These are phyloP conservation scores for Drosophila bocqueti DNA, from an alignment of 1,140 invertebrate genomes.

Conservation along the genomic window DNA sequence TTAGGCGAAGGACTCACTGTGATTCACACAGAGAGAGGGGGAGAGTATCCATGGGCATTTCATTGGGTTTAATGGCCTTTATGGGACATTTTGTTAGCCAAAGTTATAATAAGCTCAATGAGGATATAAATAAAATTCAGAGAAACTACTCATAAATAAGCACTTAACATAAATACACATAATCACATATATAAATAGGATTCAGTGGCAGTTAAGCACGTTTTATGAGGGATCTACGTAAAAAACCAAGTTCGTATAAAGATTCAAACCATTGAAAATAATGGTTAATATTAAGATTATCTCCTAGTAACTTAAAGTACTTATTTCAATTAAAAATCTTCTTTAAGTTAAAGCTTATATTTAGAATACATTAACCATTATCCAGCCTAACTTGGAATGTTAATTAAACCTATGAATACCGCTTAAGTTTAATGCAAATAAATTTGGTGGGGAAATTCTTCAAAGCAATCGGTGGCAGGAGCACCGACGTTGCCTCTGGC, in stretches of 20 bases:
- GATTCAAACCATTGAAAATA: background rate
- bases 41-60: background rate
- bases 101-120: constrained; percentile 16
- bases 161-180: constrained; percentile 11
- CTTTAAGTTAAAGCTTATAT: background rate
- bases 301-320: background rate
- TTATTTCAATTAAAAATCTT: background rate
- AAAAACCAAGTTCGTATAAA: background rate
- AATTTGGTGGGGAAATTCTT: background rate
- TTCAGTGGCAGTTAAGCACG: background rate
- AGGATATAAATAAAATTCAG: background rate
- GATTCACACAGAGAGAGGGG: background rate
- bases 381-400: background rate
- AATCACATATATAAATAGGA: background rate
- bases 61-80: constrained; percentile 11
- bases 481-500: background rate
- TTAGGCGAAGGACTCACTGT: constrained; percentile 25
- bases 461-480: constrained; percentile 10
- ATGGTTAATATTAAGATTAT: too few relatives aligned
- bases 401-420: constrained; percentile 1
- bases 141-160: constrained; percentile 7
- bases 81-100: constrained; percentile 10
- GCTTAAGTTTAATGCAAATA: constrained; percentile 24
- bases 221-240: background rate
- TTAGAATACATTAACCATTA: background rate